Percentiles rank a stretch among this genome's conserved stretches.
phyloP scores from a whole-genome alignment of 2,113 vertebrate species.

The Seriola aureovittata region DNA sequence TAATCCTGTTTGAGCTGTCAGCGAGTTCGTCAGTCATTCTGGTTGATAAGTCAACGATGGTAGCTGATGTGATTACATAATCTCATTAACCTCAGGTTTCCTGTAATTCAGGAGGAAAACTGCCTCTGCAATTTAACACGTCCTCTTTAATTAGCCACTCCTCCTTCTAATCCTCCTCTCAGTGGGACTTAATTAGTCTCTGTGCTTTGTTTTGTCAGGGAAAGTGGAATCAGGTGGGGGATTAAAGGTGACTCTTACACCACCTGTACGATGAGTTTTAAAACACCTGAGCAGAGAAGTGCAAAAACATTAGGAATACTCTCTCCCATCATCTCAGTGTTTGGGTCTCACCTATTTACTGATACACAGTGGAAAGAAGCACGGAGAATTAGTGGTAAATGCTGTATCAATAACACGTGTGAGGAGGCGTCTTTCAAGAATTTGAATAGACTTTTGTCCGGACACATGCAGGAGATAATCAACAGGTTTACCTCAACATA shows the following conservation, averaged over 20 bases:
- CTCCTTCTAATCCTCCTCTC: conserved; percentile 24
- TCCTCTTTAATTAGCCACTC: conserved; percentile 40
- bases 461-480: too few species aligned
- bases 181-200: neutral
- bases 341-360: too few species aligned
- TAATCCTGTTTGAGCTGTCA: conserved; percentile 42
- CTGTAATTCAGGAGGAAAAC: conserved; percentile 45
- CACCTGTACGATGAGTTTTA: conserved; percentile 3
- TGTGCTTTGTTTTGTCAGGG: conserved; percentile 39
- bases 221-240: neutral
- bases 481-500: too few species aligned
- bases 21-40: conserved; percentile 21
- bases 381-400: too few species aligned
- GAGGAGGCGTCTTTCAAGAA: too few species aligned
- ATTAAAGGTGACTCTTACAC: conserved; percentile 22
- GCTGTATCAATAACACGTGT: too few species aligned
- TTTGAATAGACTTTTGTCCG: too few species aligned
- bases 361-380: too few species aligned
- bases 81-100: conserved; percentile 62
- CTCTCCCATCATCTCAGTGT: too few species aligned
- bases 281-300: neutral
- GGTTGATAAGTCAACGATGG: conserved; percentile 12
- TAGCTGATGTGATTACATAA: conserved; percentile 58
- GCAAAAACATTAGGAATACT: too few species aligned
- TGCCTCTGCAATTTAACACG: conserved; percentile 47